phyloP scores from a whole-genome alignment of 1,140 invertebrate species.

The Drosophila asahinai region DNA sequence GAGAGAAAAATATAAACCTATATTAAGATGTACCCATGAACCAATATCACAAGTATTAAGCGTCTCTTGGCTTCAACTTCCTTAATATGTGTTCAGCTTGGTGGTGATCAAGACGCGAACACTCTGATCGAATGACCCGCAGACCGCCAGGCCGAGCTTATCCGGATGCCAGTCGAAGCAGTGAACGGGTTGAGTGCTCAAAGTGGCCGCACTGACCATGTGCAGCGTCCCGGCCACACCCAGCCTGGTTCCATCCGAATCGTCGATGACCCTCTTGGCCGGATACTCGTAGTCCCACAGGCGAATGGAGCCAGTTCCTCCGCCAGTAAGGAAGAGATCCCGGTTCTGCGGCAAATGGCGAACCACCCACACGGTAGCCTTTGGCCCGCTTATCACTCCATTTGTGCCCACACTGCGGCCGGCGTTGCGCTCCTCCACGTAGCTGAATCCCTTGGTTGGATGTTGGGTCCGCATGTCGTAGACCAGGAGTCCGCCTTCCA shows the following conservation, averaged over 20 bases:
- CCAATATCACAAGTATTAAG: slow-evolving; percentile 25
- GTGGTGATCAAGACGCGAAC: slow-evolving; percentile 95
- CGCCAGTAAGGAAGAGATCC: slow-evolving; percentile 96
- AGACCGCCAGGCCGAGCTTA: slow-evolving; percentile 94
- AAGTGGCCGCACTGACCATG: slow-evolving; percentile 91
- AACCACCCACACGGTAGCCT: slow-evolving; percentile 94
- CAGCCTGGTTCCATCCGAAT: slow-evolving; percentile 89
- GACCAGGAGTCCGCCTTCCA: slow-evolving; percentile 96
- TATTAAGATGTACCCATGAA: slow-evolving; percentile 4
- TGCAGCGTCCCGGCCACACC: slow-evolving; percentile 92
- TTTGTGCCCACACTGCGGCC: slow-evolving; percentile 84
- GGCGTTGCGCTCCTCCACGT: slow-evolving; percentile 89
- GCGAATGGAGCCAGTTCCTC: slow-evolving; percentile 94
- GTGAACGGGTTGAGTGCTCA: slow-evolving; percentile 95
- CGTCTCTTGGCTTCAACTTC: neutral
- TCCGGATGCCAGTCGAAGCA: slow-evolving; percentile 96
- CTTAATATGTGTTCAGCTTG: slow-evolving; percentile 90
- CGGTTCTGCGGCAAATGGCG: slow-evolving; percentile 97
- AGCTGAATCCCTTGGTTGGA: slow-evolving; percentile 94
- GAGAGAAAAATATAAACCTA: slow-evolving; percentile 25
- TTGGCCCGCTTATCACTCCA: slow-evolving; percentile 87
- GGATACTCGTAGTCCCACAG: slow-evolving; percentile 98
- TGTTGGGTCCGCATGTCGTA: slow-evolving; percentile 96
- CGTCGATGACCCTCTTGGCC: slow-evolving; percentile 88
- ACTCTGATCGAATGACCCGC: slow-evolving; percentile 96